phyloP scores from a whole-genome alignment of 1,140 invertebrate genomes.

The Drosophila rufa region DNA sequence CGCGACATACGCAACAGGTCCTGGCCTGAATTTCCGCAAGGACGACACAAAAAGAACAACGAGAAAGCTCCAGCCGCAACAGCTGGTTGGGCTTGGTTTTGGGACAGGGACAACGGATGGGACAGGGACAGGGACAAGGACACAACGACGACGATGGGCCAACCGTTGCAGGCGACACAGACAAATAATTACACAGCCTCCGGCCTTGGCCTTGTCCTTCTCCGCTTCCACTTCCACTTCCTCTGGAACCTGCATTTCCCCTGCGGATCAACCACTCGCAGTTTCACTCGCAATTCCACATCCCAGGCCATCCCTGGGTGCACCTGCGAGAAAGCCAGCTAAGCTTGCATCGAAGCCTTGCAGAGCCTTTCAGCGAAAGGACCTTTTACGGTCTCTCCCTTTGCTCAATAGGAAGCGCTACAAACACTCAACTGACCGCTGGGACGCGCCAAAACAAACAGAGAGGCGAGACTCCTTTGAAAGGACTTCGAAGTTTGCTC shows the following conservation, averaged over 20 bases:
- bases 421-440: neutral
- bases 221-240: neutral
- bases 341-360: constrained; percentile 6
- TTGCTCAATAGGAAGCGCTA: constrained; percentile 4
- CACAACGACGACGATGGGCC: neutral
- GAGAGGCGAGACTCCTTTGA: neutral
- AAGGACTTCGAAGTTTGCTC: neutral
- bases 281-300: too few species aligned
- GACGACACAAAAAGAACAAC: too few species aligned
- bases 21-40: constrained; percentile 3
- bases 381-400: neutral
- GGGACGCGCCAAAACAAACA: neutral
- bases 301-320: neutral
- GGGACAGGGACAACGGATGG: too few species aligned
- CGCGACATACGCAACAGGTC: constrained; percentile 11
- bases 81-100: constrained; percentile 1
- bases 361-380: constrained; percentile 5
- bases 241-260: neutral
- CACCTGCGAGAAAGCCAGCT: constrained; percentile 2
- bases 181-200: constrained; percentile 4
- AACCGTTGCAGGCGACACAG: constrained; percentile 6
- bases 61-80: neutral
- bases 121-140: constrained; percentile 1
- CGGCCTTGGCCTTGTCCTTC: neutral
- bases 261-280: neutral